Evolutionary conservation across 2,113 vertebrate genomes (phyloP).

Genomic region (Pimephales promelas): DNA sequence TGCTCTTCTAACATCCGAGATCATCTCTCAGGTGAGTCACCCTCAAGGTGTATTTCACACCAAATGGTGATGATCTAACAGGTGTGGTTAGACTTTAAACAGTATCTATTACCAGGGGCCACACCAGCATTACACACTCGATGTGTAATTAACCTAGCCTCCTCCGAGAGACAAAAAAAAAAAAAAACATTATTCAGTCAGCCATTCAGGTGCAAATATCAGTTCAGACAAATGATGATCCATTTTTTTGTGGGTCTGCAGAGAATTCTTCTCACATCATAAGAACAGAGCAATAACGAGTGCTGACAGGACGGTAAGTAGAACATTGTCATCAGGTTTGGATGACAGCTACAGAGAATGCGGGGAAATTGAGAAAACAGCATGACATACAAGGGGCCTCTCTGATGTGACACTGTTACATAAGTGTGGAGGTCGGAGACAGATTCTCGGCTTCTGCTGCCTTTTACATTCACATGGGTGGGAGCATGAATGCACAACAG

Average conservation of each 20-base stretch:
- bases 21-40: neutral
- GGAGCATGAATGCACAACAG: neutral
- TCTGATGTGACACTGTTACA: slow-evolving; percentile 29
- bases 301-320: slow-evolving; percentile 15
- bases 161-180: neutral
- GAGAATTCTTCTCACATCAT: neutral
- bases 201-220: neutral
- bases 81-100: slow-evolving; percentile 18
- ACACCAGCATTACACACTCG: neutral
- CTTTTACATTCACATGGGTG: neutral
- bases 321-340: slow-evolving; percentile 33
- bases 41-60: neutral
- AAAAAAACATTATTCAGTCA: neutral
- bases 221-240: slow-evolving; percentile 1
- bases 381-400: slow-evolving; percentile 24
- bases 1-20: neutral
- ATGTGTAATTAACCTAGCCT: slow-evolving; percentile 9
- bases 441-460: slow-evolving; percentile 9
- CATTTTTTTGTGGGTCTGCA: slow-evolving; percentile 2
- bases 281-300: slow-evolving; percentile 7
- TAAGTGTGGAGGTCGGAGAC: slow-evolving; percentile 37
- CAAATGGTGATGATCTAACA: neutral
- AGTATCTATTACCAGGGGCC: slow-evolving; percentile 8
- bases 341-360: slow-evolving; percentile 12
- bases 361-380: slow-evolving; percentile 29